Conservation (phyloP, 2,113 vertebrate genomes). For the Marmota flaviventris region DNA sequence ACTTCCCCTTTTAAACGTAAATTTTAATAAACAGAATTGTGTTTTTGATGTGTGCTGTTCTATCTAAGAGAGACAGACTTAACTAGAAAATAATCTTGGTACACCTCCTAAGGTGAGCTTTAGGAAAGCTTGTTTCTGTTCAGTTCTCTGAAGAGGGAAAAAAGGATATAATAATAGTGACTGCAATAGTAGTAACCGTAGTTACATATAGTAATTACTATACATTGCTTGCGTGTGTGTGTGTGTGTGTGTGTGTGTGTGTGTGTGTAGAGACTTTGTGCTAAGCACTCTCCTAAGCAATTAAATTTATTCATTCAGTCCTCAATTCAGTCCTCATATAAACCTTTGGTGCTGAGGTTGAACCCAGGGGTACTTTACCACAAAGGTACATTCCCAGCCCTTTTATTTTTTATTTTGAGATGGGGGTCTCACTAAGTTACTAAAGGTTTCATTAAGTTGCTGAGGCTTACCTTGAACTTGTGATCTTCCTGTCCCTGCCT, state of each 20-base stretch:
- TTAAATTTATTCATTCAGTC: slow-evolving; percentile 39
- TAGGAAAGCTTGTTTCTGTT: neutral
- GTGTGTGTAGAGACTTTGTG: neutral
- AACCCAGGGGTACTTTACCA: too few relatives aligned
- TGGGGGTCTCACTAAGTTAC: too few relatives aligned
- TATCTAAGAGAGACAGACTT: neutral
- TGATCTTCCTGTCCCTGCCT: too few relatives aligned
- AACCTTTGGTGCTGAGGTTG: neutral
- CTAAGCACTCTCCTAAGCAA: neutral
- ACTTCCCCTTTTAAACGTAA: slow-evolving; percentile 34
- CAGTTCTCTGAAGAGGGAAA: neutral
- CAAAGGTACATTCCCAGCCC: too few relatives aligned
- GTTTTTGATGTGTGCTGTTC: neutral
- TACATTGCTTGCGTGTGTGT: too few relatives aligned
- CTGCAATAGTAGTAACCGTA: neutral
- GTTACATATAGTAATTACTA: neutral
- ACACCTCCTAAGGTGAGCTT: neutral
- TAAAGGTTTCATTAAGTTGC: too few relatives aligned
- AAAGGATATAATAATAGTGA: neutral
- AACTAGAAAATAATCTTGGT: neutral
- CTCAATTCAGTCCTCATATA: neutral
- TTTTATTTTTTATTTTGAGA: too few relatives aligned
- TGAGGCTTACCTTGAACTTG: too few relatives aligned
- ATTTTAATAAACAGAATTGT: neutral
- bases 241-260: too few relatives aligned